phyloP scores from a whole-genome alignment of 2,888 invertebrate genomes.

The Gibbula magus region DNA sequence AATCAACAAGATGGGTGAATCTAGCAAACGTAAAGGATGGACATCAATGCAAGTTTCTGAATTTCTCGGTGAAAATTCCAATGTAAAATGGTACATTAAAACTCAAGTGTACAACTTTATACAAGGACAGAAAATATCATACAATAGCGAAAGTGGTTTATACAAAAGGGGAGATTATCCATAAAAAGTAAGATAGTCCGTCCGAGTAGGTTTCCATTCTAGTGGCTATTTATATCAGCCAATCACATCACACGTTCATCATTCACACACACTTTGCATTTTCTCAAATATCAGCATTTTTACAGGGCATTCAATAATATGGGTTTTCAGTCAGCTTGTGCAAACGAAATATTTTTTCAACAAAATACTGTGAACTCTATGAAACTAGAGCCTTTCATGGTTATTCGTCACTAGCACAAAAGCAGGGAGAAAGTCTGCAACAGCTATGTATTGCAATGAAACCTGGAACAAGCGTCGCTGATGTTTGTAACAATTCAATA shows the following conservation, averaged over 20 bases:
- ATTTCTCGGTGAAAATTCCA: too few species aligned
- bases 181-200: neutral
- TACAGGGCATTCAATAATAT: constrained; percentile 14
- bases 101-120: constrained; percentile 11
- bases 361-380: too few species aligned
- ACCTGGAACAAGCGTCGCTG: too few species aligned
- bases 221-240: neutral
- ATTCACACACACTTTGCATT: neutral
- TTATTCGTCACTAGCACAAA: too few species aligned
- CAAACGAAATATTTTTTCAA: too few species aligned
- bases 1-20: too few species aligned
- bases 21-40: too few species aligned
- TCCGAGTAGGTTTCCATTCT: constrained; percentile 10
- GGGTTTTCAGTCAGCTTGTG: neutral
- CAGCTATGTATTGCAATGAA: too few species aligned
- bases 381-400: too few species aligned
- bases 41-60: too few species aligned
- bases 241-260: neutral
- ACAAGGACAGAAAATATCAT: constrained; percentile 8
- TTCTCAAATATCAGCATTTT: constrained; percentile 1
- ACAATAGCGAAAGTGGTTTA: constrained; percentile 8
- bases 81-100: neutral
- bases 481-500: too few species aligned
- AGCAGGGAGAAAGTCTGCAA: too few species aligned
- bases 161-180: neutral